Evolutionary conservation across 2,113 vertebrate species (phyloP), one percentile per base, ranked within the genome.

Genomic region (Ploceus nigricollis): DNA sequence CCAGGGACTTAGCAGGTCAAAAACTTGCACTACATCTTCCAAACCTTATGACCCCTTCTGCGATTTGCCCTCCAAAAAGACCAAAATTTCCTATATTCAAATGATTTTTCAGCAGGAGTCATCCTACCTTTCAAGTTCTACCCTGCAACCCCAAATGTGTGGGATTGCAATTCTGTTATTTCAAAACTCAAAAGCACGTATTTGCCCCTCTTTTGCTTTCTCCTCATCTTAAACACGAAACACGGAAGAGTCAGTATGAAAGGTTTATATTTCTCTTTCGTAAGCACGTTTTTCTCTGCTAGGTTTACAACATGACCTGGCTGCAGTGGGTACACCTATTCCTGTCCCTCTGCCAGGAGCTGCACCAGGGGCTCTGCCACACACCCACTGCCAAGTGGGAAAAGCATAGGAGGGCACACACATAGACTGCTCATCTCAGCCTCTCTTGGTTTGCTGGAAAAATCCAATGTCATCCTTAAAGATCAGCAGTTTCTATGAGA

Each of bases 351-450:
- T 82, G 33, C 13, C 96, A 47, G 37, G 47, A 85, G 12, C 64
- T 23, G 47, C 42, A 15, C 15, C 39, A 70, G 25, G 23, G 28
- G 21, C 80, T 45, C 81, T 45, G 54, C 44, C 86, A 60, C 8
- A 9, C 56, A 64, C 18, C 12, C 0, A 0, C 1, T 22, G 13
- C 37, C 4, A 1, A 1, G 23, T 30, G 44, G 47, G 39, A 13
- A 66, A 82, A 53, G 23, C 2, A 3, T 16, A 58, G 64, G 48
- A 47, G 66, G 22, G 4, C 25, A 20, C 37, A 48, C 18, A 33
- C 45, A n/a, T n/a, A 19, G 6, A 6, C 9, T 69, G 24, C 48
- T 44, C 15, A 39, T 23, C 70, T 72, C 73, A 39, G 33, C 39
- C 50, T 18, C 22, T 83, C 75, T 53, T 44, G 16, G 9, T 19